A percentile compares a stretch with the other conserved stretches of the same genome.
phyloP scores from a whole-genome alignment of 1,140 invertebrate species.

The Drosophila auraria region DNA sequence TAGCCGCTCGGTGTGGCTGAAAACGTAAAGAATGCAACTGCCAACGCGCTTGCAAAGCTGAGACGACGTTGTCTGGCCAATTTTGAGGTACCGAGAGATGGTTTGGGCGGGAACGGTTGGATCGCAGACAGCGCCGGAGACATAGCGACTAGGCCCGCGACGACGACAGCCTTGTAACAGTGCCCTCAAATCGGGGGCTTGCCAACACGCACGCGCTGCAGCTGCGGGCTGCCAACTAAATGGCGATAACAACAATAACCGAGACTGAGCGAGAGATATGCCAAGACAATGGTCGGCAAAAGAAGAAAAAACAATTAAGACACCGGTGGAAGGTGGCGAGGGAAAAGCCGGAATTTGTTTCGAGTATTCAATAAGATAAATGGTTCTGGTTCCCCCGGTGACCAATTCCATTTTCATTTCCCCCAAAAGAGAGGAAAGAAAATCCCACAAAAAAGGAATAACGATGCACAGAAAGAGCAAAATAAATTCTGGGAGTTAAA shows the following conservation, averaged over 20 bases:
- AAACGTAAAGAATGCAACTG: constrained; percentile 65
- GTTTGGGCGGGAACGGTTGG: background rate
- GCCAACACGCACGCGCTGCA: constrained; percentile 70
- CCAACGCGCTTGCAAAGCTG: constrained; percentile 57
- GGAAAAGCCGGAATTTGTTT: constrained; percentile 36
- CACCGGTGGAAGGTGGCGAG: background rate
- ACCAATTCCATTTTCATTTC: constrained; percentile 29
- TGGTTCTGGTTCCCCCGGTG: constrained; percentile 36
- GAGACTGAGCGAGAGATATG: background rate
- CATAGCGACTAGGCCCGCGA: constrained; percentile 42
- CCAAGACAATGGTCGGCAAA: constrained; percentile 29
- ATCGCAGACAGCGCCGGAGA: constrained; percentile 38
- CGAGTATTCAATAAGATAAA: constrained; percentile 46
- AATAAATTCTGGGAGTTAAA: background rate
- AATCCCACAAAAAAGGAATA: background rate
- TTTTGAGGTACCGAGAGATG: constrained; percentile 24
- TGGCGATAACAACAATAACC: constrained; percentile 34
- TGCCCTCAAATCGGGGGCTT: constrained; percentile 71
- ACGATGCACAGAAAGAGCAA: constrained; percentile 1
- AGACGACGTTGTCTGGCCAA: constrained; percentile 60
- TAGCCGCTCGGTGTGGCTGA: constrained; percentile 23
- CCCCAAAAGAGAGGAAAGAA: background rate
- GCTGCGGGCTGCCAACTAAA: constrained; percentile 35
- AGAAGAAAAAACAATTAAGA: constrained; percentile 41
- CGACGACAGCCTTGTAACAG: constrained; percentile 73